Conservation (phyloP, 2,888 invertebrate genomes). For the Troides aeacus region DNA sequence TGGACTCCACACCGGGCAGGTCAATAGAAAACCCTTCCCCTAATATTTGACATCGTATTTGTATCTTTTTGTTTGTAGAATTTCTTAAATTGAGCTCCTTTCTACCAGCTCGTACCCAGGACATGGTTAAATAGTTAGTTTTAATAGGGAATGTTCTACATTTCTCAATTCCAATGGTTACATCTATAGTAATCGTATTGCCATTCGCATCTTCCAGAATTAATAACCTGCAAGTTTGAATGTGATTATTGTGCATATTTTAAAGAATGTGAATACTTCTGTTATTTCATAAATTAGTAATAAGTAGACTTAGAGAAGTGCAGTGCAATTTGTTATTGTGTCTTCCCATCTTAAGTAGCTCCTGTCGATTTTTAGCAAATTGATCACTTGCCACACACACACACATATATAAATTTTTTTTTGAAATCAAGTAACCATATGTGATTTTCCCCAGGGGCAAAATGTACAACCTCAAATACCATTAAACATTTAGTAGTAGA, state of each 20-base stretch:
- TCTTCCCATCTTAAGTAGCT: no score
- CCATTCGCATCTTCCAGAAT: constrained; percentile 60
- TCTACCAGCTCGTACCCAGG: constrained; percentile 62
- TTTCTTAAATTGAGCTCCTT: constrained; percentile 70
- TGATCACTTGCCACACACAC: no score
- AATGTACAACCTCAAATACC: no score
- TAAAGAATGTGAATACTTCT: no score
- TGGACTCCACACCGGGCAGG: constrained; percentile 53
- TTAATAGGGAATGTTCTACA: constrained; percentile 64
- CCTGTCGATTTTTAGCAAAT: no score
- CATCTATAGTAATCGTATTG: constrained; percentile 48
- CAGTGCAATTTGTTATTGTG: no score
- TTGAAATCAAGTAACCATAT: no score
- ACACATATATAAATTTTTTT: no score
- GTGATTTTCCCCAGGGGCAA: no score
- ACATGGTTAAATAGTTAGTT: constrained; percentile 56
- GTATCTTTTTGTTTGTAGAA: constrained; percentile 54
- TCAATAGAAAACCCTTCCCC: constrained; percentile 70
- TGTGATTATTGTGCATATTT: not conserved
- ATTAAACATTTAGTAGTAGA: no score
- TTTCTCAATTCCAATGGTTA: constrained; percentile 53
- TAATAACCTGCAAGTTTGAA: constrained; percentile 49
- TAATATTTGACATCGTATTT: constrained; percentile 58
- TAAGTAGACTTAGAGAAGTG: no score
- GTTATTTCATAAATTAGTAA: no score